A percentile compares a stretch with the other conserved stretches of the same genome.
phyloP scores from a whole-genome alignment of 1,140 invertebrate genomes.

The Sipha flava region DNA sequence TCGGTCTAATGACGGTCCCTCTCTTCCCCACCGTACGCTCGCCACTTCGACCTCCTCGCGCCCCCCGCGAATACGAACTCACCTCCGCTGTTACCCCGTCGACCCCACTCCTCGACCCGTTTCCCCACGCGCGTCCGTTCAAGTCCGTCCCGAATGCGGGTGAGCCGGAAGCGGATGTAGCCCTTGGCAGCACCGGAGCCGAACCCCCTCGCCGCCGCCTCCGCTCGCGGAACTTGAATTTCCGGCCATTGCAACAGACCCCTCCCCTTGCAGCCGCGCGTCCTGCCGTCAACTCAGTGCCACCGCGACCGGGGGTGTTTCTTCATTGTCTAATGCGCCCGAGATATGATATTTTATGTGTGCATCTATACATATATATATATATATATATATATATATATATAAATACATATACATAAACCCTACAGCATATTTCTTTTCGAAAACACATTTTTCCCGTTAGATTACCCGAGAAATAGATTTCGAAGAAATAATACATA shows the following conservation, averaged over 20 bases:
- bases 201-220: neutral
- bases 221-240: conserved; percentile 24
- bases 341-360: neutral
- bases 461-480: neutral
- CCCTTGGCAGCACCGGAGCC: conserved; percentile 31
- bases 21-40: neutral
- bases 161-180: conserved; percentile 30
- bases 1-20: neutral
- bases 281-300: neutral
- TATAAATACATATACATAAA: neutral
- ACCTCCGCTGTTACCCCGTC: neutral
- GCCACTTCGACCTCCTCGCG: no score
- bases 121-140: conserved; percentile 10
- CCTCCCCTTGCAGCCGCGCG: neutral
- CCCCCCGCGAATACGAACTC: neutral
- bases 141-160: conserved; percentile 25
- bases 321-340: conserved; percentile 4
- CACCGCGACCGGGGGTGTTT: neutral
- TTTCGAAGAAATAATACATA: neutral
- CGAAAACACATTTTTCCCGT: conserved; percentile 7
- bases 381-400: neutral
- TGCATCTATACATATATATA: neutral
- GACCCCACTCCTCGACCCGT: neutral
- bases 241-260: conserved; percentile 32
- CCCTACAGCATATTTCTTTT: neutral